Percentiles rank a stretch among this genome's conserved stretches.
Evolutionary conservation across 2,113 vertebrate species (phyloP).

Genomic region (Cyanocitta stelleri): DNA sequence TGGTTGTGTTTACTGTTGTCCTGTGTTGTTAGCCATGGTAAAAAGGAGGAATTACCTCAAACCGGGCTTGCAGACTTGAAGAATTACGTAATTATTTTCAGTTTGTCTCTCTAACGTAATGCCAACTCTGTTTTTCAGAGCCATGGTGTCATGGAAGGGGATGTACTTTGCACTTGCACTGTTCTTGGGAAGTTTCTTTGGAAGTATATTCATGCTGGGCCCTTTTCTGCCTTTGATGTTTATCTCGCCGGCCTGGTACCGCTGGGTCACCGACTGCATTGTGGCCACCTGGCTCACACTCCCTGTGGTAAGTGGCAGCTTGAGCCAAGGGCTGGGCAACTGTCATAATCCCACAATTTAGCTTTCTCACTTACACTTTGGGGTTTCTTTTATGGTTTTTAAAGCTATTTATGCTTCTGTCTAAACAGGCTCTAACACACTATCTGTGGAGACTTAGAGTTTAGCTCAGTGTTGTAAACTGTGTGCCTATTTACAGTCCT

Average conservation of each 20-base stretch:
- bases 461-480: not conserved
- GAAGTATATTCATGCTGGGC: slow-evolving; percentile 91
- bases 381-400: not conserved
- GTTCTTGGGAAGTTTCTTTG: slow-evolving; percentile 92
- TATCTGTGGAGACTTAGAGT: not conserved
- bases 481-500: not conserved
- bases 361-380: not conserved
- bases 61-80: not conserved
- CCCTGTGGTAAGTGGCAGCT: slow-evolving; percentile 84
- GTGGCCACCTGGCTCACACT: slow-evolving; percentile 95
- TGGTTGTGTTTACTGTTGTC: not conserved
- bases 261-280: slow-evolving; percentile 89
- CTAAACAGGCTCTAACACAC: not conserved
- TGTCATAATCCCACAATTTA: not conserved
- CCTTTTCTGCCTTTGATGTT: slow-evolving; percentile 92
- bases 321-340: not conserved
- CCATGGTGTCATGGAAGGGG: slow-evolving; percentile 88
- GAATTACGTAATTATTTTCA: not conserved
- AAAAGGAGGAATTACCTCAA: not conserved
- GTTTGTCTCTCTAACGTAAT: not conserved
- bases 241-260: slow-evolving; percentile 89
- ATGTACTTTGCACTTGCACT: slow-evolving; percentile 87
- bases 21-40: not conserved
- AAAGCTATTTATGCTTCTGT: not conserved
- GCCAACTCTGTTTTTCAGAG: slow-evolving; percentile 73